Base-by-base conservation (phyloP, 2,888 invertebrate species). In the Rhagonycha fulva region DNA sequence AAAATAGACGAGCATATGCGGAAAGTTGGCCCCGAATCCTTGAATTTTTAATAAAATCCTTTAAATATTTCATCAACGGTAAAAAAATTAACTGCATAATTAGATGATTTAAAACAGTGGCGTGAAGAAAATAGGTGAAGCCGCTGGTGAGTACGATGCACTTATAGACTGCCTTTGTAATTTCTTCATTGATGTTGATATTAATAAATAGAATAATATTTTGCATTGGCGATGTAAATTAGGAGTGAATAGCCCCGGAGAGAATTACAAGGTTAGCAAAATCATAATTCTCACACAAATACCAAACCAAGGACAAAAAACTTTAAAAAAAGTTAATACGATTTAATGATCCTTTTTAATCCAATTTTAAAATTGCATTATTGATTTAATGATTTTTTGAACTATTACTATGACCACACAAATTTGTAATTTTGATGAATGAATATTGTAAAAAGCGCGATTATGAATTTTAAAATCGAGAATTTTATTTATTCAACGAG, bases 261-360 rank as follows among this genome's bases (percentile, higher is more conserved):
- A 47, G 30, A 67, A 24, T n/a, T 62, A 69, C 73, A 73, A 73
- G 73, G 73, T 73, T 73, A 62, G 63, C 62, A 62, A 73, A 73
- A 68, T 73, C 61, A 28, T 68, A 62, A 73, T 73, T 47, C 47
- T 47, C 73, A 28, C 61, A 24, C 19, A 69, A 67, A 66, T 66
- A 14, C 24, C 24, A 32, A 66, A 68, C 62, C 73, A 73, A 73
- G 73, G 68, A 61, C 68, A 62, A 30, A 62, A 24, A 66, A 72
- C 24, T 23, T 47, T 61, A 14, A 62, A 60, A 62, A 68, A 69
- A 62, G 12, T 62, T 62, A 32, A 62, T 28, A 67, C 23, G 14
- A 68, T 23, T 62, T 62, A 62, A 66, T 66, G 26, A 24, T 66
- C 26, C 7, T 66, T 24, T 66, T 47, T 47, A 47, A 47, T 47